These are phyloP conservation scores for Sturmia bella DNA, from an alignment of 2,888 invertebrate species.

Conservation along the genomic window DNA sequence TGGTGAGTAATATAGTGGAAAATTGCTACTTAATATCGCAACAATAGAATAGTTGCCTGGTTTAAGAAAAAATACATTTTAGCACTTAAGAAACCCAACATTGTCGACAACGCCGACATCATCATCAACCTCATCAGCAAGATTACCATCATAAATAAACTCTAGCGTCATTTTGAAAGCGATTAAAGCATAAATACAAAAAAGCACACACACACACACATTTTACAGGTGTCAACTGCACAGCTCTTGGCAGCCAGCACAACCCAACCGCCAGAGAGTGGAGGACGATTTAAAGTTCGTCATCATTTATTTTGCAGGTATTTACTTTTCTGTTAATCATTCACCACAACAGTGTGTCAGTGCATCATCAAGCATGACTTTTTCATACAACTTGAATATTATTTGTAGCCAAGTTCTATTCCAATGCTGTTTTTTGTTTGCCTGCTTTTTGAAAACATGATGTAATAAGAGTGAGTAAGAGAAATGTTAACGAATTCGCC, in stretches of 20 bases:
- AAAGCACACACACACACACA: not conserved
- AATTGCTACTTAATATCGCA: slow-evolving; percentile 48
- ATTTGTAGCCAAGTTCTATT: no score
- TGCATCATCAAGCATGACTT: slow-evolving; percentile 8
- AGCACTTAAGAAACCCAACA: slow-evolving; percentile 35
- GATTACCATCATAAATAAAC: slow-evolving; percentile 47
- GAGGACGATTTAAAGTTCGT: slow-evolving; percentile 26
- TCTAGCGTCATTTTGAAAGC: slow-evolving; percentile 33
- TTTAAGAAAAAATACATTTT: slow-evolving; percentile 7
- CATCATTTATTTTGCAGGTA: slow-evolving; percentile 24
- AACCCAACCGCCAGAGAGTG: not conserved
- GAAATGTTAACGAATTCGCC: no score
- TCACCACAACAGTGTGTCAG: not conserved
- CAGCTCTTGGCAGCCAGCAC: slow-evolving; percentile 20
- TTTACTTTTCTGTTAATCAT: slow-evolving; percentile 14
- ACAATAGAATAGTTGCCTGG: slow-evolving; percentile 51
- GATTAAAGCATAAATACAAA: slow-evolving; percentile 13
- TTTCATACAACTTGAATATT: not conserved
- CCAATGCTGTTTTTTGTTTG: no score
- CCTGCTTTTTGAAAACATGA: slow-evolving; percentile 6
- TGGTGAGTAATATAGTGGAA: slow-evolving; percentile 36
- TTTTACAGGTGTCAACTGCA: slow-evolving; percentile 63
- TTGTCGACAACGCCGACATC: slow-evolving; percentile 28
- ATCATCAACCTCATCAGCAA: slow-evolving; percentile 29
- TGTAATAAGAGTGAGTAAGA: slow-evolving; percentile 33